Evolutionary conservation across 2,113 vertebrate genomes (phyloP).

Genomic region (Perca flavescens): DNA sequence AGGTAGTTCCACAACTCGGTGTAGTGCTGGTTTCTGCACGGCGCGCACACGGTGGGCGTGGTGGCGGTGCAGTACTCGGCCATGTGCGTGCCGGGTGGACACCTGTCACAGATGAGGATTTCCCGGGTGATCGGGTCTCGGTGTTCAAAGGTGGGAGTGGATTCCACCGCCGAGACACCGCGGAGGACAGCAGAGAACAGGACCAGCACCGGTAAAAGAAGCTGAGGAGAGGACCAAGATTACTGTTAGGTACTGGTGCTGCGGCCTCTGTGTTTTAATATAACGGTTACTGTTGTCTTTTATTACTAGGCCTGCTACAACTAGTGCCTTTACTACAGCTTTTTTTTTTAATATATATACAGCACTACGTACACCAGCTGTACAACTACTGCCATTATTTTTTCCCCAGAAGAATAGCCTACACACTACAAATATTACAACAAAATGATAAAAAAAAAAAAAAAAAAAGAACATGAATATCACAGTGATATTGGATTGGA

Average conservation of each 20-base stretch:
- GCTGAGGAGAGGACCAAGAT: conserved; percentile 45
- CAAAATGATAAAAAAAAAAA: background rate
- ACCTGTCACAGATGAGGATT: conserved; percentile 66
- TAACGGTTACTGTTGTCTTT: background rate
- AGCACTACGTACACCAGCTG: too few relatives aligned
- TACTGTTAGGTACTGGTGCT: background rate
- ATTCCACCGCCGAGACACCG: background rate
- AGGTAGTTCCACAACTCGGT: conserved; percentile 83
- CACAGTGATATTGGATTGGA: background rate
- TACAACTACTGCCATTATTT: too few relatives aligned
- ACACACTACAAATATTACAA: background rate
- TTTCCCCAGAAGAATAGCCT: background rate
- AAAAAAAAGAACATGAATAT: background rate
- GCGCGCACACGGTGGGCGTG: conserved; percentile 60
- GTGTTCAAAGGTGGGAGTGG: conserved; percentile 50
- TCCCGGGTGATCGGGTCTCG: conserved; percentile 29
- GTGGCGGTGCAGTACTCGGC: conserved; percentile 62
- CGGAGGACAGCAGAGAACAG: conserved; percentile 26
- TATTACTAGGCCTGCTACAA: background rate
- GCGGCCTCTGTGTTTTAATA: background rate
- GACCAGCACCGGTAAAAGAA: conserved; percentile 12
- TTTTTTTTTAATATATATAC: background rate
- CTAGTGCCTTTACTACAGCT: background rate
- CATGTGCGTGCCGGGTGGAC: conserved; percentile 72
- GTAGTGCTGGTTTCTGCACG: conserved; percentile 64